Base-by-base conservation (phyloP, 2,888 invertebrate genomes). In the Ochropacha duplaris region DNA sequence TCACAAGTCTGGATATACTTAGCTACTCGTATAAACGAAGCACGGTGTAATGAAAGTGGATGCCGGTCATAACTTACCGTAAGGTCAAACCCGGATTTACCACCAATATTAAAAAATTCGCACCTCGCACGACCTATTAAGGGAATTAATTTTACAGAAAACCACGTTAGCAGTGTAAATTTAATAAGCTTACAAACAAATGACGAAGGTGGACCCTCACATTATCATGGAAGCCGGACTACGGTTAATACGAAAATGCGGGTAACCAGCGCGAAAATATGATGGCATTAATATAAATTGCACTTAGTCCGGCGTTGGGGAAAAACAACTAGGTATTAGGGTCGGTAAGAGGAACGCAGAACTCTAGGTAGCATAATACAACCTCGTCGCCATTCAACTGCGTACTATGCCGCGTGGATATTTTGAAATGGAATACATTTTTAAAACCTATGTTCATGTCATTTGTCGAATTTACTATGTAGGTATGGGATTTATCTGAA, bases 251-350 rank as follows among this genome's bases (percentile, higher is more conserved):
- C 89, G 87, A 89, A 90, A 89, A 89, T 88, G 87, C 74, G 90
- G 88, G 83, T 85, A 89, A 86, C 86, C 88, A 84, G 73, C 86
- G 78, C 77, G 84, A 87, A 91, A 90, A 90, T 91, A 88, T 90
- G 86, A 88, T 78, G 84, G 78, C 84, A 88, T 88, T 90, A 89
- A 91, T 89, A 88, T 88, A 89, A 89, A 90, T 89, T 88, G 87
- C 86, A 88, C 89, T 88, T 87, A 85, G 85, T 76, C 69, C 65
- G 66, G 79, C 69, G 44, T 71, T 71, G 74, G 69, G 79, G 83
- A 82, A 88, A 87, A 89, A 86, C 84, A 84, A 85, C 86, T 86
- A n/a, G n/a, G n/a, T n/a, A 84, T 76, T 78, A 78, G 66, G 59
- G 60, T 60, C 57, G 66, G 64, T 67, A 61, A 65, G 65, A 69